Evolutionary conservation across 2,888 invertebrate species (phyloP), one percentile per base, ranked within the genome.

Genomic region (Drosophila neonasuta): DNA sequence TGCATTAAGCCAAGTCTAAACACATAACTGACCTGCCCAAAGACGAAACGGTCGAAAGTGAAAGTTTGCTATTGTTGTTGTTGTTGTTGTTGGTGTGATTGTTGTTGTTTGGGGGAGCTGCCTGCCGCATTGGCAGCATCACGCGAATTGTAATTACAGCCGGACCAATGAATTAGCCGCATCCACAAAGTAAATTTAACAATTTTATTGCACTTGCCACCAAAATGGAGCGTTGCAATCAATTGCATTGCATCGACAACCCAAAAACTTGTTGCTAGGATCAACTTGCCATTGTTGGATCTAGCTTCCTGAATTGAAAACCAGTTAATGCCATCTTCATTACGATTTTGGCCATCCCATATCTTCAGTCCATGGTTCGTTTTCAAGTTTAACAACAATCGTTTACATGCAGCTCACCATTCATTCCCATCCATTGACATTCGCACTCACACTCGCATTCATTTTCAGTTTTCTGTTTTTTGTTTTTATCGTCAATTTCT

Each of bases 21-120:
- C 58, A 62, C 61, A 69, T 69, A 80, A 81, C 81, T 84, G 81
- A 81, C 84, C 81, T 81, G 81, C 84, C 84, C 81, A 78, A 79
- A 75, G 70, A 61, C 36, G 60, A 67, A 39, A 59, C 63, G 67
- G 79, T 65, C 69, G 71, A 81, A 84, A 81, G 81, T 80, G 81
- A 81, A 81, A 81, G 81, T 81, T 61, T 61, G 49, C 39, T 60
- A 45, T 46, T 58, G 55, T 39, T 41, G 70, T 63, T 65, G 44
- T 20, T 49, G 15, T 36, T 17, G 17, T 17, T 17, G 17, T 0
- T 17, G 17, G 3, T 3, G 52, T 17, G 3, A 52, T 39, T 41
- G 70, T 66, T 41, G 49, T 36, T 44, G 36, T 54, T 52, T 63
- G 79, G 74, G 68, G 72, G 69, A 62, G 71, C 78, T 72, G 82